Base-by-base conservation (phyloP, 2,888 invertebrate genomes). In the Pheosia tremula region DNA sequence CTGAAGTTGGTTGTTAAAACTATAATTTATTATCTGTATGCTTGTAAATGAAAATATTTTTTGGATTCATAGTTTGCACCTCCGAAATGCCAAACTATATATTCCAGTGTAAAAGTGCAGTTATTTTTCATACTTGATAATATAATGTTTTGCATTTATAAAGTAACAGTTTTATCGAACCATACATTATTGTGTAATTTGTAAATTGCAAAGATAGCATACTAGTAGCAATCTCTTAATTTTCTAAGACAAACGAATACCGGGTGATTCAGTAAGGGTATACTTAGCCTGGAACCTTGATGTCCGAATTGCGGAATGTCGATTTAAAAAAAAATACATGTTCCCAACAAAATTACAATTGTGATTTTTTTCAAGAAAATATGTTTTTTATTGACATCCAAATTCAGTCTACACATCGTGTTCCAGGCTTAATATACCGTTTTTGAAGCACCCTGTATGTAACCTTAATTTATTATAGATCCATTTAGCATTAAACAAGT, bases 31-130 rank as follows among this genome's bases (percentile, higher is more conserved):
- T 47, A n/a, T 10, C 9, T 47, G n/a, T 47, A 5, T n/a, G 47
- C 4, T 8, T 4, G 9, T 45, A 3, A n/a, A 47, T 47, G 5
- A 4, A n/a, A 4, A 6, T n/a, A 47, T 47, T 7, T 41, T 41
- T 41, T 41, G 1, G 5, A 41, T 41, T 41, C 1, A 7, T 11
- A 47, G 8, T 10, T 13, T 47, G 10, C 5, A 57, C 63, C 69
- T 72, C 69, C 60, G 58, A 56, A 60, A 68, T 62, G 77, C 78
- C 77, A 75, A 77, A 77, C 52, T 56, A 52, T 61, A 68, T 67
- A 74, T 72, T 77, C 70, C 67, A 72, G 56, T 68, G 54, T 59
- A 57, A 37, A 37, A 53, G 9, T 10, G 36, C 10, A 36, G 5
- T 37, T 53, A 37, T 53, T 37, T 37, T 37, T 37, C 37, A 49